Conservation (phyloP, 2,113 vertebrate genomes). For the Marcusenius ussheri region DNA sequence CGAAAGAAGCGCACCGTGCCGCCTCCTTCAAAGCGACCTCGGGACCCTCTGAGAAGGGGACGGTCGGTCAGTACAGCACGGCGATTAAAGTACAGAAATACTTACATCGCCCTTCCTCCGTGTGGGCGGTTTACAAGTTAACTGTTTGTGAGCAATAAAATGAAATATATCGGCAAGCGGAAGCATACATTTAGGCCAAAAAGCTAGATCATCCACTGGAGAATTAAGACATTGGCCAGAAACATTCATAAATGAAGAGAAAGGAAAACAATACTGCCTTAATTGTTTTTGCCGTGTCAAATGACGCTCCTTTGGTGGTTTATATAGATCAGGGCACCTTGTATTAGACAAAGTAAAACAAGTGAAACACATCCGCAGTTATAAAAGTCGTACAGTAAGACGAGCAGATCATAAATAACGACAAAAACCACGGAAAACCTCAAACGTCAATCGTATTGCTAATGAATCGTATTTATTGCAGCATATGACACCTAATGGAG, state of each 20-base stretch:
- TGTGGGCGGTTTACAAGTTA: not conserved
- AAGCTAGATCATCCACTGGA: not conserved
- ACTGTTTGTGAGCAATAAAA: not conserved
- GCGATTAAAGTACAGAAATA: not conserved
- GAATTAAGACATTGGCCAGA: not conserved
- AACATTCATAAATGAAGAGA: not conserved
- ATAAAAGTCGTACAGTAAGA: slow-evolving; percentile 28
- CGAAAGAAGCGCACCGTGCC: not conserved
- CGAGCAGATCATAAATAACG: slow-evolving; percentile 23
- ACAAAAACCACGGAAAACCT: slow-evolving; percentile 21
- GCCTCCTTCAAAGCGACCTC: not conserved
- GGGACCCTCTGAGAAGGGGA: not conserved
- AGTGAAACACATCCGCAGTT: slow-evolving; percentile 19
- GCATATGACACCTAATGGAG: slow-evolving; percentile 15
- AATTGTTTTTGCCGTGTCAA: not conserved
- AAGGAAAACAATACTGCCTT: not conserved
- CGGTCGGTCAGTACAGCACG: slow-evolving; percentile 5
- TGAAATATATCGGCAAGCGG: not conserved
- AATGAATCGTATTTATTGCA: slow-evolving; percentile 35
- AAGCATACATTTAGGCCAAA: not conserved
- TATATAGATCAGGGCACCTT: not conserved
- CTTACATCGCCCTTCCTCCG: not conserved
- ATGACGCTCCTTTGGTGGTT: slow-evolving; percentile 2
- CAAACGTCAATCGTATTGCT: slow-evolving; percentile 29
- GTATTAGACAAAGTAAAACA: slow-evolving; percentile 14